Base-by-base conservation (phyloP, 2,797 vertebrate genomes). In the Neoniphon sammara region DNA sequence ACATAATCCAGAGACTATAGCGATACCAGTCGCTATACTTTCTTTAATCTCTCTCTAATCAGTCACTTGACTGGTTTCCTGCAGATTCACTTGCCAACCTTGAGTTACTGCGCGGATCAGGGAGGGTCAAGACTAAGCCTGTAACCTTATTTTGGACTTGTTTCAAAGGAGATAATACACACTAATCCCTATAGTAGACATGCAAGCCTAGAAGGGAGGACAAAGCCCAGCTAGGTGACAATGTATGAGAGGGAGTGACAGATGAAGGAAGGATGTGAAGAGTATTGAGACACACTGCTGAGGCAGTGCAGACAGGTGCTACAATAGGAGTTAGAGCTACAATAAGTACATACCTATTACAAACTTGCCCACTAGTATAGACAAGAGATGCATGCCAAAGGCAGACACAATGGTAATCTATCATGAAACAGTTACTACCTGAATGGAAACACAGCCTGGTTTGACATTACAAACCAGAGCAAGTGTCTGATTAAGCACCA, bases 111-210 rank as follows among this genome's bases (percentile, higher is more conserved):
- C 67, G 25, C 31, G 66, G 81, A 65, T 77, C 63, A 69, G 54
- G 18, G 59, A 55, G 73, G 83, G 82, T 81, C 67, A 83, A 65
- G 34, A 50, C 52, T 83, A 71, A 84, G 75, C 80, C 82, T 75
- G 47, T 81, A 81, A 83, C 85, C 75, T 71, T 82, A 78, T 86
- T 88, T 84, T 52, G 66, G 82, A 75, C 65, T 82, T 81, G 69
- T 85, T 90, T 85, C 46, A 79, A 75, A 81, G 67, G 39, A 74
- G 80, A 86, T 89, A 89, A 91, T 69, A 52, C 66, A 31, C 53
- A 55, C 34, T 91, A 88, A 89, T 91, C 85, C 80, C 42, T 8
- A 63, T 56, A 9, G 47, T 69, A 17, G 25, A 55, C 62, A 62
- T 23, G 39, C 39, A 21, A 25, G 53, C 31, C 34, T 42, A 20